Percentiles rank a stretch among this genome's conserved stretches.
Conservation (phyloP, 2,888 invertebrate species). For the Chrysolina haemoptera region DNA sequence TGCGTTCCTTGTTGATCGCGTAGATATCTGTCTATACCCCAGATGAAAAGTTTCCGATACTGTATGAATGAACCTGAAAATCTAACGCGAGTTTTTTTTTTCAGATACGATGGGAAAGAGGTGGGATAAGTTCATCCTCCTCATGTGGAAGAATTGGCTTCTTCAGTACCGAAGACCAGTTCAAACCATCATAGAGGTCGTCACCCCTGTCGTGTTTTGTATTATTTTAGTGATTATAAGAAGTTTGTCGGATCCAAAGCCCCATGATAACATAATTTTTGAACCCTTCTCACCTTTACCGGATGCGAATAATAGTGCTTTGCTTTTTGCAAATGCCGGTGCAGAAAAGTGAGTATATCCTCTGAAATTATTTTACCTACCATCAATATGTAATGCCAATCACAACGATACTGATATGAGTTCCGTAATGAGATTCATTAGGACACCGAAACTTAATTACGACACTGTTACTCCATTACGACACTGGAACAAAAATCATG, state of each 20-base stretch:
- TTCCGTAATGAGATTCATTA: too few relatives aligned
- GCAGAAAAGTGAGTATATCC: neutral
- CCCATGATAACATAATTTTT: constrained; percentile 64
- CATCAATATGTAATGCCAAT: too few relatives aligned
- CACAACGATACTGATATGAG: too few relatives aligned
- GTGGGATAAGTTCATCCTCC: constrained; percentile 75
- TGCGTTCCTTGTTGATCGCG: too few relatives aligned
- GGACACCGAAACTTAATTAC: too few relatives aligned
- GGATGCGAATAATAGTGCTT: neutral
- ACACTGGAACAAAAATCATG: too few relatives aligned
- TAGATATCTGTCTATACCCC: too few relatives aligned
- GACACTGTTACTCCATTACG: too few relatives aligned
- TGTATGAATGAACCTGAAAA: too few relatives aligned
- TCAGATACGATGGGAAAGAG: constrained; percentile 52
- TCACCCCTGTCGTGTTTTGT: constrained; percentile 78
- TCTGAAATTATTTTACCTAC: too few relatives aligned
- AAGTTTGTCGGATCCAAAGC: constrained; percentile 75
- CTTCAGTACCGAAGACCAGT: constrained; percentile 82
- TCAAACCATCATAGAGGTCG: constrained; percentile 79
- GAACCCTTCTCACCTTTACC: constrained; percentile 51
- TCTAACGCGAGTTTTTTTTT: constrained; percentile 26
- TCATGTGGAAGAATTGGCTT: constrained; percentile 89
- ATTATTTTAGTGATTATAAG: constrained; percentile 80
- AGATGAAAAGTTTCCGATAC: too few relatives aligned
- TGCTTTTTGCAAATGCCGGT: neutral